Percentiles rank a stretch among this genome's conserved stretches.
These are phyloP conservation scores for Lutjanus campechanus DNA, from an alignment of 2,797 vertebrate genomes.

Conservation along the genomic window DNA sequence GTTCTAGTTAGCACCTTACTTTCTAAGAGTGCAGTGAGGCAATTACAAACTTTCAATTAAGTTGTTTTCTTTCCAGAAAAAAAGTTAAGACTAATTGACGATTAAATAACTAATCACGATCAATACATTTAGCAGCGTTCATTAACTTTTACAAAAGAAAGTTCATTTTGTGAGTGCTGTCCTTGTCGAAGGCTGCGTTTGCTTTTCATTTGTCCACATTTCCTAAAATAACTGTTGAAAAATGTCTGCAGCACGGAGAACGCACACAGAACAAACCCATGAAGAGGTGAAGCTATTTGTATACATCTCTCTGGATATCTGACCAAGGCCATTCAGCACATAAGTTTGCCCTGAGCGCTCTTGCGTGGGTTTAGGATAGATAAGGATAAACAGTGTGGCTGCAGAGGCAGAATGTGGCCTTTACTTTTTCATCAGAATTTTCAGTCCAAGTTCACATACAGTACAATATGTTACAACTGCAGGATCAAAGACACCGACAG, in stretches of 20 bases:
- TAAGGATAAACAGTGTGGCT: slow-evolving; percentile 34
- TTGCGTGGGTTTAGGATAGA: slow-evolving; percentile 44
- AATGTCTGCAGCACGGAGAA: not conserved
- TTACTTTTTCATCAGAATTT: slow-evolving; percentile 35
- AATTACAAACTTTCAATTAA: not conserved
- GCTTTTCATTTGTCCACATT: not conserved
- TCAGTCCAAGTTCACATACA: slow-evolving; percentile 4
- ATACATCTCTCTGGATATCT: slow-evolving; percentile 52
- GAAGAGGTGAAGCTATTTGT: slow-evolving; percentile 34
- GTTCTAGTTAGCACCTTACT: too few species aligned
- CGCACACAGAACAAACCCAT: slow-evolving; percentile 5
- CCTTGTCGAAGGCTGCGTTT: not conserved
- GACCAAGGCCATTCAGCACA: slow-evolving; percentile 36
- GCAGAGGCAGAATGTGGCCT: slow-evolving; percentile 1
- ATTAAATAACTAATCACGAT: not conserved
- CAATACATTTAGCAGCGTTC: not conserved
- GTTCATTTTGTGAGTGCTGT: not conserved
- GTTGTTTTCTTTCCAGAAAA: not conserved
- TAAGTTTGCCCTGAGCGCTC: slow-evolving; percentile 27
- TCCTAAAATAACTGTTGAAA: not conserved
- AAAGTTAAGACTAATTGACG: not conserved
- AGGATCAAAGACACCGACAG: slow-evolving; percentile 46
- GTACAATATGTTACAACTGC: slow-evolving; percentile 2
- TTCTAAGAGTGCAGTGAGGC: not conserved
- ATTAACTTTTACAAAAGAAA: not conserved